Base-by-base conservation (phyloP, 2,113 vertebrate species). In the Chamaetylas fuelleborni region DNA sequence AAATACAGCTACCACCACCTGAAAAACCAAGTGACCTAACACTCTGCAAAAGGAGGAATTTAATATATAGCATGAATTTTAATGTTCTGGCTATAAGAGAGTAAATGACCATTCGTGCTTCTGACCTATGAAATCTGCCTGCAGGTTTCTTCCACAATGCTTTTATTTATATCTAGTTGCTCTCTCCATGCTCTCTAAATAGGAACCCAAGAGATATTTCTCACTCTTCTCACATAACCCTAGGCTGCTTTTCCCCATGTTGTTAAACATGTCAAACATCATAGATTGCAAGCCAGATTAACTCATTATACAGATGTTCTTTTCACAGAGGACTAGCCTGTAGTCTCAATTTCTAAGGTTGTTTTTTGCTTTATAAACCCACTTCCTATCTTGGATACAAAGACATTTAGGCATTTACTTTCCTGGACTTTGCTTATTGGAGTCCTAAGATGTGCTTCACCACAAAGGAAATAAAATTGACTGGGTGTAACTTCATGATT, bases 401-500 rank as follows among this genome's bases (percentile, higher is more conserved):
- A 88, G 34, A 57, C 58, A 48, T 72, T 85, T 78, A 62, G 42
- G 51, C 34, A 62, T 60, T 86, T 73, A 36, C 9, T 87, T 77
- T 72, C 42, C 47, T 66, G 7, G 12, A 40, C 54, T 72, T 70
- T 42, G 34, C 19, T 53, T 67, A 76, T 8, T 36, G 29, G n/a
- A 58, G 17, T 50, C 14, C 15, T 38, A 85, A 64, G 29, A 31
- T 88, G 34, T 79, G 40, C n/a, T 91, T 87, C 50, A 62, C 22
- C 54, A 62, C 61, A 85, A 70, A 81, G 23, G 42, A 62, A 88
- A 40, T 60, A 83, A 80, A 93, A 91, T 29, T 43, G 67, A 50
- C 64, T 72, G 81, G 24, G 38, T 81, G 78, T 94, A 90, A 70
- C 67, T 96, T 81, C 36, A 48, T 65, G 57, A 86, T 92, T 92